phyloP scores from a whole-genome alignment of 2,888 invertebrate genomes.

The Epicampocera succincta region DNA sequence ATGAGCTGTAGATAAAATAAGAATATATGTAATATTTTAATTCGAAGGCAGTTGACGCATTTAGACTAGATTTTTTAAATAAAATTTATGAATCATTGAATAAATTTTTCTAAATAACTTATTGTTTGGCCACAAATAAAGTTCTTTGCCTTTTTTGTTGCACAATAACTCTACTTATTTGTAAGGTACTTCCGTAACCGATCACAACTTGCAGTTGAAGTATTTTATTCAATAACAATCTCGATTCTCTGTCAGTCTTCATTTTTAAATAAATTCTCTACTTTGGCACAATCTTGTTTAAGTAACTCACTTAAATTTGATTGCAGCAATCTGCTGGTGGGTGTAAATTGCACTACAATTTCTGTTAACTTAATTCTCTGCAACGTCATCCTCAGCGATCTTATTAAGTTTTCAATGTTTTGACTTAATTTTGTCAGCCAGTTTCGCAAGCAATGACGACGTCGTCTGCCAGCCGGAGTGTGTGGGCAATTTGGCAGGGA shows the following conservation, averaged over 20 bases:
- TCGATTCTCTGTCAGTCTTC: not conserved
- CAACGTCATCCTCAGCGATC: conserved; percentile 21
- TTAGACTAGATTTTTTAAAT: no score
- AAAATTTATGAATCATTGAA: no score
- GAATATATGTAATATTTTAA: no score
- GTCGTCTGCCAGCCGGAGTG: conserved; percentile 28
- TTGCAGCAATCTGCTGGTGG: conserved; percentile 68
- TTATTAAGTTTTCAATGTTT: conserved; percentile 69
- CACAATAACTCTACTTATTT: not conserved
- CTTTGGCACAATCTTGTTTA: conserved; percentile 6
- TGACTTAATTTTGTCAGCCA: conserved; percentile 67
- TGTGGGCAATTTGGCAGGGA: conserved; percentile 57
- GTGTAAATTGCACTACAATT: conserved; percentile 73
- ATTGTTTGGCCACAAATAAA: no score
- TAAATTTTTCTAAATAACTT: no score
- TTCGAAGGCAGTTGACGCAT: no score
- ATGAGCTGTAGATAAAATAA: no score
- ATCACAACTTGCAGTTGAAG: not conserved
- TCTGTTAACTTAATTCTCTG: conserved; percentile 44
- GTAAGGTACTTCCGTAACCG: not conserved
- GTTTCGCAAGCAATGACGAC: not conserved
- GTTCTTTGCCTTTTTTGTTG: no score
- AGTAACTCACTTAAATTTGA: conserved; percentile 50
- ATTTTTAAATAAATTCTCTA: conserved; percentile 32
- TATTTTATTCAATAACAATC: not conserved